Evolutionary conservation across 2,797 vertebrate species (phyloP), one percentile per base, ranked within the genome.

Genomic region (Microctenopoma steveboyesi): DNA sequence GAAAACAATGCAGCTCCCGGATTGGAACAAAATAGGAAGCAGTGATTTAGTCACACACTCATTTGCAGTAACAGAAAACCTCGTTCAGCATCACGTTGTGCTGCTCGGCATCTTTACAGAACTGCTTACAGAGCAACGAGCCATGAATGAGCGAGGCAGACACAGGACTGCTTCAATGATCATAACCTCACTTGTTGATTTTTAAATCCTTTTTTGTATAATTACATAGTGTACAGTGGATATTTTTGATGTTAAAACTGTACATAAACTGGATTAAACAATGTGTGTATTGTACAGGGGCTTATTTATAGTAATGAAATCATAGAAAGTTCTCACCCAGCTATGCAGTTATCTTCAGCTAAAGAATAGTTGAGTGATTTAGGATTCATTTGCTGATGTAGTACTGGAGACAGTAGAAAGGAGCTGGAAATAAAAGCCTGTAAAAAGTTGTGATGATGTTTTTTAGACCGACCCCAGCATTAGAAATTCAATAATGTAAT

Each of bases 1-100:
- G 72, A 74, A 84, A 86, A 86, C 81, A 88, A 84, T 82, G 69
- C 74, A 43, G 54, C 66, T 68, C 69, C 56, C 40, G 64, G 48
- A 49, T 35, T 18, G 37, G 62, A 69, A 72, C 53, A 76, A 75
- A 86, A 74, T 75, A 51, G 67, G 71, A 73, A 81, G 79, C 70
- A 56, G 69, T n/a, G 60, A 69, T 82, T 83, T 83, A 79, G 78
- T 76, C 77, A 74, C 84, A 77, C 79, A 47, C 40, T 76, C 58
- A 54, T 73, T 75, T 77, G 71, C 69, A 54, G 45, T 13, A 76
- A 58, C 60, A 72, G 54, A 80, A 58, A 77, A 58, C 18, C 70
- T 40, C 11, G 27, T 53, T 73, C 60, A 15, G 72, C 77, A n/a
- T 47, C 63, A 27, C 55, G n/a, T 30, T 53, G 33, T 7, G 11